Conservation (phyloP, 2,888 invertebrate species). For the Yponomeuta malinellus region DNA sequence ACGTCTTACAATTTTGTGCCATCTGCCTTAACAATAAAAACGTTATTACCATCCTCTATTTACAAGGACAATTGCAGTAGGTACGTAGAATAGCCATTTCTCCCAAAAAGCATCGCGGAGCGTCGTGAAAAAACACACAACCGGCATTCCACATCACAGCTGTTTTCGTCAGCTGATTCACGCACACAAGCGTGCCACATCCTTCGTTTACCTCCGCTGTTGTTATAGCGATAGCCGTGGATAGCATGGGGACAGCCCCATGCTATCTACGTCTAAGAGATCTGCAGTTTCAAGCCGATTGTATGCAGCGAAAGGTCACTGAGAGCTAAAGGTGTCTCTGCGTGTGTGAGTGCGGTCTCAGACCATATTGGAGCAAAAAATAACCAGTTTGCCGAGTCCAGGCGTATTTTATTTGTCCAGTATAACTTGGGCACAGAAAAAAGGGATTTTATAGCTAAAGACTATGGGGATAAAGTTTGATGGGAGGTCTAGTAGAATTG, state of each 20-base stretch:
- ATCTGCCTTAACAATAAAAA: neutral
- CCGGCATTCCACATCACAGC: conserved; percentile 15
- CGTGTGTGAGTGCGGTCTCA: conserved; percentile 33
- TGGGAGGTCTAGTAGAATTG: neutral
- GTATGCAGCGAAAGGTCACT: neutral
- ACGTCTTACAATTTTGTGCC: neutral
- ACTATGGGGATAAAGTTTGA: neutral
- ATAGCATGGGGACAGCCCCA: neutral
- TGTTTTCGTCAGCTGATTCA: conserved; percentile 19
- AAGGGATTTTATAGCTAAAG: neutral
- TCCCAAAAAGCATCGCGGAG: conserved; percentile 5
- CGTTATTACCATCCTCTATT: neutral
- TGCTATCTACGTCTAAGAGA: neutral
- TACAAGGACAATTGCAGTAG: neutral
- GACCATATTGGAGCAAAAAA: conserved; percentile 39
- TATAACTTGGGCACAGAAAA: neutral
- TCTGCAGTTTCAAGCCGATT: neutral
- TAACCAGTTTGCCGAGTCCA: conserved; percentile 52
- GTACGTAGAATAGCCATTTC: conserved; percentile 10
- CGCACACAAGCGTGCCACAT: conserved; percentile 12
- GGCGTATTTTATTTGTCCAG: conserved; percentile 17
- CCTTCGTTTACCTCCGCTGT: neutral
- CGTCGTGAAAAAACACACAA: conserved; percentile 12
- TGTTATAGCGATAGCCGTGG: neutral
- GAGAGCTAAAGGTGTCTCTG: conserved; percentile 13